Evolutionary conservation across 92 coral and sea anemone species (phyloP).

Genomic region (Montipora capitata): DNA sequence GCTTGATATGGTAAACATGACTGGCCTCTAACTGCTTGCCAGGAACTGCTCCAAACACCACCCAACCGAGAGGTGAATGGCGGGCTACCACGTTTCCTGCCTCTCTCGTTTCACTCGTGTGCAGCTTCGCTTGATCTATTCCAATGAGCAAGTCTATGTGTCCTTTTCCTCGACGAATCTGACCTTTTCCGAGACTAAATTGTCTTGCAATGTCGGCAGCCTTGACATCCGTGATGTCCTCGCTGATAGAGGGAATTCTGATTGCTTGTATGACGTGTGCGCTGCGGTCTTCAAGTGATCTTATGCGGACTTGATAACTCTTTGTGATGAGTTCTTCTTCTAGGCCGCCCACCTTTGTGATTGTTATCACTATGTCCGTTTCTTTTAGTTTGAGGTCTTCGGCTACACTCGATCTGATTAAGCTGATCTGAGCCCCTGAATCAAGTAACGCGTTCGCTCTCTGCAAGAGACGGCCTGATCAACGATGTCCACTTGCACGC

Average conservation of each 20-base stretch:
- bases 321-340: slow-evolving; percentile 68
- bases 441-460: slow-evolving; percentile 56
- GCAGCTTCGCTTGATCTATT: slow-evolving; percentile 65
- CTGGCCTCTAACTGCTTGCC: no score
- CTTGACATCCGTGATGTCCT: slow-evolving; percentile 60
- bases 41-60: no score
- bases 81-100: slow-evolving; percentile 51
- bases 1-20: no score
- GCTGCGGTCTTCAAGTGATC: slow-evolving; percentile 53
- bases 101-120: slow-evolving; percentile 61
- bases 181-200: slow-evolving; percentile 27
- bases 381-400: slow-evolving; percentile 49
- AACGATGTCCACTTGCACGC: background rate
- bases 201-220: slow-evolving; percentile 28
- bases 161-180: slow-evolving; percentile 50
- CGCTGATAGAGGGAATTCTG: slow-evolving; percentile 74
- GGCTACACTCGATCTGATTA: slow-evolving; percentile 58
- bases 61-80: no score
- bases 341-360: slow-evolving; percentile 72
- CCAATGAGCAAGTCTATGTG: slow-evolving; percentile 64
- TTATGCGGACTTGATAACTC: slow-evolving; percentile 56
- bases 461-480: background rate
- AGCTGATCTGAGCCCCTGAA: slow-evolving; percentile 75
- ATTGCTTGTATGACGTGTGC: slow-evolving; percentile 58
- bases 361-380: slow-evolving; percentile 48